Base-by-base conservation (phyloP, 1,140 invertebrate genomes). In the Zaprionus camerounensis region DNA sequence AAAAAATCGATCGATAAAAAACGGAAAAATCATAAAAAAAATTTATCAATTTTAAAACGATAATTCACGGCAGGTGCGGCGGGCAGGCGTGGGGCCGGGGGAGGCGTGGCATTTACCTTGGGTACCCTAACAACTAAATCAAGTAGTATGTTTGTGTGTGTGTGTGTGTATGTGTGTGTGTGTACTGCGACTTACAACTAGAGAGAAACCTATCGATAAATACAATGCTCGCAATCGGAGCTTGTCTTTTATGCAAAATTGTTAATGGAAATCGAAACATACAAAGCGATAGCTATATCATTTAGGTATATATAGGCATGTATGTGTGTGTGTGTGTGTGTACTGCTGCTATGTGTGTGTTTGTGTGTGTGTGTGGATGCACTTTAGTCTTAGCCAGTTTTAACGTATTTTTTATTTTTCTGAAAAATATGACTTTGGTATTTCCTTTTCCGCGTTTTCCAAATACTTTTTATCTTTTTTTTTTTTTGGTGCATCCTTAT, bases 391-490 rank as follows among this genome's bases (percentile, higher is more conserved):
- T 78, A 70, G 65, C 71, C 71, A 70, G 71, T 38, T 61, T 71
- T 56, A 71, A 53, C 46, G 17, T 72, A 51, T 76, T 90, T 90
- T 80, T 72, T 91, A 91, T 91, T 91, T 91, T 91, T 91, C 86
- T 91, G 79, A 90, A 90, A 90, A 90, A 90, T 91, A 90, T 90
- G 82, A 91, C 86, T 91, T 91, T 91, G 86, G 86, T 86, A 91
- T 91, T 91, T 80, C 84, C 57, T 64, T 64, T 57, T 41, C 59
- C 63, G n/a, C 31, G 31, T 58, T 58, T 58, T 58, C 44, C 56
- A 51, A 31, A 58, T 46, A 46, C 41, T 46, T 46, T 58, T 62
- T 12, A 28, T 36, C 9, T 26, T 59, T 64, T 58, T 57, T 20
- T 64, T 51, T 38, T 38, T 31, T 67, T 55, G 55, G 61, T 20